Conservation (phyloP, 2,888 invertebrate genomes). For the Dermolepida albohirtum region DNA sequence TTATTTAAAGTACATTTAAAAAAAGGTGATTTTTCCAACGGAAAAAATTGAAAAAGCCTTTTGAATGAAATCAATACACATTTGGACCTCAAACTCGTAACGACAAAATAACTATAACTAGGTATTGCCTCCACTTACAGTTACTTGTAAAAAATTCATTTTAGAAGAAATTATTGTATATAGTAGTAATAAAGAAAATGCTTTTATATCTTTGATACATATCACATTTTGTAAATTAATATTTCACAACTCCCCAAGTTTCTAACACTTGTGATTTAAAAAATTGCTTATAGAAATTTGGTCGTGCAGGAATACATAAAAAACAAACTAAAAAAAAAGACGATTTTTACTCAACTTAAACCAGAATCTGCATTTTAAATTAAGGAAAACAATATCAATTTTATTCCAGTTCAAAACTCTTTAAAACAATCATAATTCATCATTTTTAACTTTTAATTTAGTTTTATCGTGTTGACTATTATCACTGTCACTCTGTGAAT, state of each 20-base stretch:
- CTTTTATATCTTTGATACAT: slow-evolving; percentile 8
- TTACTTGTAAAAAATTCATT: too few relatives aligned
- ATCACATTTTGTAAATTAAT: slow-evolving; percentile 26
- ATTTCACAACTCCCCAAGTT: slow-evolving; percentile 5
- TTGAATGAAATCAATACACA: too few relatives aligned
- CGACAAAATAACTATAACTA: too few relatives aligned
- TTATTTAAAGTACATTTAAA: too few relatives aligned
- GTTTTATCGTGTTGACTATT: neutral
- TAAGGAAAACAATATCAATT: slow-evolving; percentile 7
- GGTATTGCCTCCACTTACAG: too few relatives aligned
- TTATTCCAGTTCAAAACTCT: neutral
- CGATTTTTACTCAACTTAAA: neutral
- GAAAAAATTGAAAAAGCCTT: too few relatives aligned
- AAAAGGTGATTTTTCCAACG: too few relatives aligned
- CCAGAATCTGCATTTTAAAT: neutral
- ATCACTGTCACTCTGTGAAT: slow-evolving; percentile 18
- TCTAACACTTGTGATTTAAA: neutral
- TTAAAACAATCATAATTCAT: slow-evolving; percentile 42
- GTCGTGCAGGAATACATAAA: slow-evolving; percentile 1
- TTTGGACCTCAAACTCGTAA: too few relatives aligned
- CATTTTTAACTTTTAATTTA: slow-evolving; percentile 28
- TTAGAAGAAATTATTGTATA: too few relatives aligned
- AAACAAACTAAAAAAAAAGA: neutral
- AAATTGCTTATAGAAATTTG: slow-evolving; percentile 12
- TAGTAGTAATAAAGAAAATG: slow-evolving; percentile 5